These are phyloP conservation scores for Pogoniulus pusillus DNA, from an alignment of 2,797 vertebrate species.

Conservation along the genomic window DNA sequence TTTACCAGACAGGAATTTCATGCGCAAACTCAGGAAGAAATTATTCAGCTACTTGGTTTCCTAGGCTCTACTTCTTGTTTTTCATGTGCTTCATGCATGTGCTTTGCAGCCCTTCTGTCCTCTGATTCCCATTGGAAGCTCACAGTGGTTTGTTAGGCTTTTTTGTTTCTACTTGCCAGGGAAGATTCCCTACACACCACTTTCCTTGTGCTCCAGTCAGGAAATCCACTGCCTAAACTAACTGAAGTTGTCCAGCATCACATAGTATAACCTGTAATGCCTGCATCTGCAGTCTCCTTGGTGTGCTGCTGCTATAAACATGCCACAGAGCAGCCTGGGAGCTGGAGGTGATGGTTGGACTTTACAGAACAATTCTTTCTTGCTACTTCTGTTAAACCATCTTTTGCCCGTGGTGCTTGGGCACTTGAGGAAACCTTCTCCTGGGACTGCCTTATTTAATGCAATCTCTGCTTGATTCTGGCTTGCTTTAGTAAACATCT, in stretches of 20 bases:
- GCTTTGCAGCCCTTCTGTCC: background rate
- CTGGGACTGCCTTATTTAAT: background rate
- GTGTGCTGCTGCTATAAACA: background rate
- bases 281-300: rapidly evolving
- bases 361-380: background rate
- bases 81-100: background rate
- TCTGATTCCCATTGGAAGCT: background rate
- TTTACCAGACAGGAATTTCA: background rate
- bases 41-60: background rate
- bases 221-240: constrained; percentile 22
- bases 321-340: background rate
- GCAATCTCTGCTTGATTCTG: background rate
- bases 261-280: background rate
- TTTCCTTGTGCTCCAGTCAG: background rate
- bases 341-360: background rate
- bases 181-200: background rate
- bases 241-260: background rate
- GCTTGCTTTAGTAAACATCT: background rate
- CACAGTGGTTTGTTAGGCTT: constrained; percentile 2
- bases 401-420: background rate
- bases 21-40: background rate
- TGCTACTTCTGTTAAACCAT: background rate
- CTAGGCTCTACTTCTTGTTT: background rate
- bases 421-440: background rate
- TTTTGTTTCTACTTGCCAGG: constrained; percentile 4